phyloP scores from a whole-genome alignment of 2,113 vertebrate genomes.

The Pachycephala philippinensis region DNA sequence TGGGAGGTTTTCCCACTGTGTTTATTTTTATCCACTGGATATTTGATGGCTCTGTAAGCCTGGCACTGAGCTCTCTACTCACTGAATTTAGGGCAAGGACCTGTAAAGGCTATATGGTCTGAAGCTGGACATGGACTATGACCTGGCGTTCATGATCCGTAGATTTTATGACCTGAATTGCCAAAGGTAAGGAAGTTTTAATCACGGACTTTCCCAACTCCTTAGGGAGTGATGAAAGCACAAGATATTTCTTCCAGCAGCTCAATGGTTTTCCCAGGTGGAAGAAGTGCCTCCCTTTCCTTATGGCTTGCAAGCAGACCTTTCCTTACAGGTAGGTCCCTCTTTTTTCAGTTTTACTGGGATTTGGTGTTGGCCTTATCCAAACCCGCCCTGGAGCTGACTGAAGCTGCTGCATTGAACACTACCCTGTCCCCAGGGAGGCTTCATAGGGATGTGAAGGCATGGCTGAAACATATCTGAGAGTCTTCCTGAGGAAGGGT shows the following conservation, averaged over 20 bases:
- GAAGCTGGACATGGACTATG: neutral
- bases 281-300: neutral
- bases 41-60: neutral
- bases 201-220: neutral
- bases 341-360: neutral
- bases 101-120: neutral
- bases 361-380: neutral
- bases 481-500: neutral
- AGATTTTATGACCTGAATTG: neutral
- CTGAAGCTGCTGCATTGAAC: neutral
- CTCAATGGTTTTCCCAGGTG: neutral
- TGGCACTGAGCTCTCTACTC: neutral
- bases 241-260: neutral
- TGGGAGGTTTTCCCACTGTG: fast-evolving
- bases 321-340: neutral
- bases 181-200: neutral
- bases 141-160: neutral
- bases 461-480: neutral
- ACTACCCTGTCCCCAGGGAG: neutral
- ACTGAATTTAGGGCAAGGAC: neutral
- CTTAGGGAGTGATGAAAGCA: neutral
- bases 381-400: neutral
- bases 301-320: neutral
- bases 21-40: neutral
- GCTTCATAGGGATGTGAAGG: neutral